These are phyloP conservation scores for Macrostomum lignano DNA, from an alignment of 1,140 invertebrate genomes.

Conservation along the genomic window DNA sequence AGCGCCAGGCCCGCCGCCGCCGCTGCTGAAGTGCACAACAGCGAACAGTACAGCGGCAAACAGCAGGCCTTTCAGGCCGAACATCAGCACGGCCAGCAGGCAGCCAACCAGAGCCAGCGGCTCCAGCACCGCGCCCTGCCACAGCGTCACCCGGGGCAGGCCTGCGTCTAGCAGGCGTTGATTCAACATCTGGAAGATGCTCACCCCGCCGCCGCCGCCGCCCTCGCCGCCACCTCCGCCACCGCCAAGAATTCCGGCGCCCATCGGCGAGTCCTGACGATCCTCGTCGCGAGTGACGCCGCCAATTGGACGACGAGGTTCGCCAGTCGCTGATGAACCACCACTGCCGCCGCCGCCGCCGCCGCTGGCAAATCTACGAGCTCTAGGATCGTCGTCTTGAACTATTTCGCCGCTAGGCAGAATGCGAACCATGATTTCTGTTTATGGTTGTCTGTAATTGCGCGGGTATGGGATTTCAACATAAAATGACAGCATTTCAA, in stretches of 20 bases:
- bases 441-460: no score
- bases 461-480: no score
- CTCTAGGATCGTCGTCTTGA: constrained; percentile 13
- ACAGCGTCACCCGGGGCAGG: constrained; percentile 11
- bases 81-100: constrained; percentile 11
- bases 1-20: constrained; percentile 8
- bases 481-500: no score
- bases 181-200: constrained; percentile 13
- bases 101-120: constrained; percentile 13
- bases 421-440: constrained; percentile 16
- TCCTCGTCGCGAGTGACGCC: no score
- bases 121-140: constrained; percentile 11
- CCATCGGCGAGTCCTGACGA: no score
- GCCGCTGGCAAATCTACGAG: no score
- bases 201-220: constrained; percentile 9
- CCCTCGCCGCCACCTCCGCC: constrained; percentile 1
- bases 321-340: no score
- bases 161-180: constrained; percentile 11
- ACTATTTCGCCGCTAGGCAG: constrained; percentile 14
- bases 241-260: no score
- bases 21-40: constrained; percentile 10
- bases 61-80: constrained; percentile 13
- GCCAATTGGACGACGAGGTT: no score
- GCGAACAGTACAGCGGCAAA: constrained; percentile 12
- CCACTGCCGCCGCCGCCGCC: no score